phyloP scores from a whole-genome alignment of 2,888 invertebrate species.

The Drosophila gaucha region DNA sequence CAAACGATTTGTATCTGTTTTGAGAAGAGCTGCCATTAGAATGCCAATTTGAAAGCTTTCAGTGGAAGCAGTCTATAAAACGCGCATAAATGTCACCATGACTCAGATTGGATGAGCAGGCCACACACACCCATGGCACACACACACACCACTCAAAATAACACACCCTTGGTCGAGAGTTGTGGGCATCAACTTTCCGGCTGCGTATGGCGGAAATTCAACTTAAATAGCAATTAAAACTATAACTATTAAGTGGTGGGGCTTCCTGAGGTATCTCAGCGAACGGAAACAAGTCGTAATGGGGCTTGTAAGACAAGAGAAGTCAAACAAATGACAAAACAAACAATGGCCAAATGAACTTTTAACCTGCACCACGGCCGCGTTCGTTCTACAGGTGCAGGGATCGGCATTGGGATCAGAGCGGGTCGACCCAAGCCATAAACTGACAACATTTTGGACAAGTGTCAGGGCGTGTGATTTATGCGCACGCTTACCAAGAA shows the following conservation, averaged over 20 bases:
- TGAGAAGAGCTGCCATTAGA: conserved; percentile 78
- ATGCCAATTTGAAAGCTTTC: conserved; percentile 76
- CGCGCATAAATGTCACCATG: conserved; percentile 75
- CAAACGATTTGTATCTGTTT: conserved; percentile 77
- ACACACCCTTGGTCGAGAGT: conserved; percentile 35
- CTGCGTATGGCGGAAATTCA: conserved; percentile 67
- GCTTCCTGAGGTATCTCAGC: conserved; percentile 44
- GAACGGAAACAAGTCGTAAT: conserved; percentile 77
- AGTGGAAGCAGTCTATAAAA: conserved; percentile 75
- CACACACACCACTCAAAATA: conserved; percentile 15
- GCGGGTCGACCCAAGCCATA: conserved; percentile 59
- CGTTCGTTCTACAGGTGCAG: conserved; percentile 61
- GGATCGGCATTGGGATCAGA: conserved; percentile 26
- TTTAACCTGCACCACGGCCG: conserved; percentile 57
- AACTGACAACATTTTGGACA: conserved; percentile 78
- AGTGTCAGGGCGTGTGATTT: conserved; percentile 75
- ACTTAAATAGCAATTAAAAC: conserved; percentile 78
- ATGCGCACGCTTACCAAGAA: conserved; percentile 73
- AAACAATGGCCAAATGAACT: conserved; percentile 59
- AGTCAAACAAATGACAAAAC: conserved; percentile 19
- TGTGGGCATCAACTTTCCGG: conserved; percentile 62
- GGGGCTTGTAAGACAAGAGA: conserved; percentile 67
- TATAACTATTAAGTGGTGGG: conserved; percentile 65
- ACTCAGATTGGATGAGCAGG: conserved; percentile 55
- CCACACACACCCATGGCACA: conserved; percentile 50